These are phyloP conservation scores for Drosophila incognita DNA, from an alignment of 2,888 invertebrate species.

Conservation along the genomic window DNA sequence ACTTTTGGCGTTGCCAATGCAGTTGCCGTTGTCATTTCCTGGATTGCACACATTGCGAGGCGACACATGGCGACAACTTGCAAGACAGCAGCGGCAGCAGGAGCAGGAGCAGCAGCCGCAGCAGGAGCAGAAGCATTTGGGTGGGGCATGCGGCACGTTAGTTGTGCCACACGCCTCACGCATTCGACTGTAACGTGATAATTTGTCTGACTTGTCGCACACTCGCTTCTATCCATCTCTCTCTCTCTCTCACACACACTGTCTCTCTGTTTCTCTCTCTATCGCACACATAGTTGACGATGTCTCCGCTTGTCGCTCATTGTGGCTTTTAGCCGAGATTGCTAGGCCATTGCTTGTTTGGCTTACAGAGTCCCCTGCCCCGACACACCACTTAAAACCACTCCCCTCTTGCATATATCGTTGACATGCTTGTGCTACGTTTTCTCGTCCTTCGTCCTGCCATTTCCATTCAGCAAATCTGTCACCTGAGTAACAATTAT, in stretches of 20 bases:
- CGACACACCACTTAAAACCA: too few relatives aligned
- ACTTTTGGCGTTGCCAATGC: slow-evolving; percentile 78
- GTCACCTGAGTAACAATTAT: slow-evolving; percentile 82
- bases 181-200: slow-evolving; percentile 82
- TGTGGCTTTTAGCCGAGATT: slow-evolving; percentile 61
- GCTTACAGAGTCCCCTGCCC: slow-evolving; percentile 28
- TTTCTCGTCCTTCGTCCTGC: slow-evolving; percentile 48
- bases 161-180: slow-evolving; percentile 74
- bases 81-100: slow-evolving; percentile 59
- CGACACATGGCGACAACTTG: slow-evolving; percentile 80
- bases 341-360: slow-evolving; percentile 55
- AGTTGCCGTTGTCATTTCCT: slow-evolving; percentile 80
- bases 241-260: slow-evolving; percentile 1
- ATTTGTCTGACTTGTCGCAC: slow-evolving; percentile 79
- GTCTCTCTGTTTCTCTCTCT: slow-evolving; percentile 1
- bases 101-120: not conserved
- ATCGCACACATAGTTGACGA: slow-evolving; percentile 18
- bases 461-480: slow-evolving; percentile 77
- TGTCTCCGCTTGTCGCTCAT: slow-evolving; percentile 52
- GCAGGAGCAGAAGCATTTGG: not conserved
- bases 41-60: slow-evolving; percentile 71
- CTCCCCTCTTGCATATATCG: slow-evolving; percentile 41
- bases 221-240: slow-evolving; percentile 35
- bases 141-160: slow-evolving; percentile 42
- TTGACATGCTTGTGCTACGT: slow-evolving; percentile 48